phyloP scores from a whole-genome alignment of 2,888 invertebrate genomes.

The Ophion ellenae region DNA sequence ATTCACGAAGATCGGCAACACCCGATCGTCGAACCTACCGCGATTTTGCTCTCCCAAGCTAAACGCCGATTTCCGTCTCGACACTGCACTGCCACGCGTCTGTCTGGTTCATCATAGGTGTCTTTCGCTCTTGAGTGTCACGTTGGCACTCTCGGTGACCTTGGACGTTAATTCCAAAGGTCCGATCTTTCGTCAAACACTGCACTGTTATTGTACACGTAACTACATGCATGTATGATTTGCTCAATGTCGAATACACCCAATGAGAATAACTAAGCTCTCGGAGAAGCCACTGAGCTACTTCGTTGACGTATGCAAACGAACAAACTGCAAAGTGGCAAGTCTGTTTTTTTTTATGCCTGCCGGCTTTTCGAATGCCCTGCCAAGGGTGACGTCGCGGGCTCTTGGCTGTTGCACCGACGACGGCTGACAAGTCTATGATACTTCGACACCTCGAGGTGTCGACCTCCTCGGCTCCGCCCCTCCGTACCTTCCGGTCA shows the following conservation, averaged over 20 bases:
- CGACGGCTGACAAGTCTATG: slow-evolving; percentile 71
- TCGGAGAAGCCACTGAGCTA: no score
- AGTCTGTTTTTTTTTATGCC: background rate
- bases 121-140: background rate
- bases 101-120: slow-evolving; percentile 27
- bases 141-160: background rate
- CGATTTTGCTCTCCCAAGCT: background rate
- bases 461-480: slow-evolving; percentile 69
- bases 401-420: slow-evolving; percentile 70
- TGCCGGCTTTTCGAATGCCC: slow-evolving; percentile 16
- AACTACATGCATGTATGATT: background rate
- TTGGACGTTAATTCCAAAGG: background rate
- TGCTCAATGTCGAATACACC: background rate
- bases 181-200: slow-evolving; percentile 24
- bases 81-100: slow-evolving; percentile 42
- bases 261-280: background rate
- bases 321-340: slow-evolving; percentile 1
- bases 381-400: slow-evolving; percentile 31
- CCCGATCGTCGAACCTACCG: background rate
- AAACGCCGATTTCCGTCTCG: slow-evolving; percentile 23
- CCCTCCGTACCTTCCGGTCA: slow-evolving; percentile 62
- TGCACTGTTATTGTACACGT: slow-evolving; percentile 11
- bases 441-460: slow-evolving; percentile 62
- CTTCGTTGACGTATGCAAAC: no score
- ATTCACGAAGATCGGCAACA: background rate